Percentiles rank a stretch among this genome's conserved stretches.
Conservation (phyloP, 2,888 invertebrate genomes). For the Frankliniella fusca region DNA sequence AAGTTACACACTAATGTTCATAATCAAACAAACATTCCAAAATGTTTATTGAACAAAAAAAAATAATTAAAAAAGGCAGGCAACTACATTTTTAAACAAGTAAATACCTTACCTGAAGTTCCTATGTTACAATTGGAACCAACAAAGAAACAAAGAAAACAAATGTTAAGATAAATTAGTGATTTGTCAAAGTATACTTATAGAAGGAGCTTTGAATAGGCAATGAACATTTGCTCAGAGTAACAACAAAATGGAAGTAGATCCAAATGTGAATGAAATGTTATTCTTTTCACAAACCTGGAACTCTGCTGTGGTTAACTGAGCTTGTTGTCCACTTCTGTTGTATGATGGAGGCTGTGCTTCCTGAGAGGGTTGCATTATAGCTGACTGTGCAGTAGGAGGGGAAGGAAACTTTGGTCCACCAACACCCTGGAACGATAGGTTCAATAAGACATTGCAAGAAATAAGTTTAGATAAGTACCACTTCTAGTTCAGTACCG, state of each 20-base stretch:
- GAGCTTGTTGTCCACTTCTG: conserved; percentile 58
- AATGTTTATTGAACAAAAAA: background rate
- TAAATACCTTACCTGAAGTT: background rate
- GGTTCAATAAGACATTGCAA: background rate
- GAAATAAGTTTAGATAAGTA: background rate
- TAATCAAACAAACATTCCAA: background rate
- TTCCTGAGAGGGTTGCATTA: conserved; percentile 73
- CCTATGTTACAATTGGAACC: conserved; percentile 27
- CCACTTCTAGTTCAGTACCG: conserved; percentile 41
- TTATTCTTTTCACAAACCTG: conserved; percentile 54
- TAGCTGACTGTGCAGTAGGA: conserved; percentile 64
- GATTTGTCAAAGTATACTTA: background rate
- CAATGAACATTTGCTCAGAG: background rate
- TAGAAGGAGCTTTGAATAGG: background rate
- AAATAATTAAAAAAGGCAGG: conserved; percentile 1
- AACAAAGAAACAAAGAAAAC: background rate
- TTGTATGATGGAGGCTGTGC: conserved; percentile 58
- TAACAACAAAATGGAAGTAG: conserved; percentile 33
- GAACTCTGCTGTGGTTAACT: conserved; percentile 63
- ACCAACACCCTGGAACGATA: background rate
- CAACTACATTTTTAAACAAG: background rate
- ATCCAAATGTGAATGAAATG: background rate
- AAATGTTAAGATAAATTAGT: conserved; percentile 6
- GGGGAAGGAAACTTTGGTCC: conserved; percentile 34
- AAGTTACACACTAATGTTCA: background rate